Conservation (phyloP, 2,113 vertebrate species). For the Pan paniscus region DNA sequence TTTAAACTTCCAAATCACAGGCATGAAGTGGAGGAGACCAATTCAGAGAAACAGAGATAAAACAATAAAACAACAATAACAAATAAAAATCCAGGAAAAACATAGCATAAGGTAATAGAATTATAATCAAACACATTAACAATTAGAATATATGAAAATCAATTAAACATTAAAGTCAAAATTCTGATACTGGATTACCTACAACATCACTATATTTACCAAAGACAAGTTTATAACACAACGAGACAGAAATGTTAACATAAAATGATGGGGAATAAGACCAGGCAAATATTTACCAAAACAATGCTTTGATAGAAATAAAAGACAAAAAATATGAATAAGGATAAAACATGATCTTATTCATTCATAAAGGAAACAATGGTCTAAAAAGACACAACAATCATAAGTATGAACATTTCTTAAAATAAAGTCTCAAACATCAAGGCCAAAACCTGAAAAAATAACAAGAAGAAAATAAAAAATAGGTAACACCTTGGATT, state of each 20-base stretch:
- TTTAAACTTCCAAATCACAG: neutral
- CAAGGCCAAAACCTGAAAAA: neutral
- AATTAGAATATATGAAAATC: neutral
- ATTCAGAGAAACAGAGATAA: conserved; percentile 5
- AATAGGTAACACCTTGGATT: neutral
- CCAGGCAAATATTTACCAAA: conserved; percentile 7
- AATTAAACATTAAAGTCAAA: neutral
- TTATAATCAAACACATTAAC: neutral
- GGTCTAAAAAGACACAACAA: neutral
- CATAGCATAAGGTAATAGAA: neutral
- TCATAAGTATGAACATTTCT: neutral
- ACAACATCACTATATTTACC: neutral
- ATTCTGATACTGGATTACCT: neutral
- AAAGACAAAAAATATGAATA: neutral
- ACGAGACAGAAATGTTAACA: neutral
- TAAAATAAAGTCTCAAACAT: neutral
- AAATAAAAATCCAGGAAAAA: neutral
- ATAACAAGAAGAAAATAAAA: neutral
- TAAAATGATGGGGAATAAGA: neutral
- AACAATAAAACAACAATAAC: neutral
- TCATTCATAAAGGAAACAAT: neutral
- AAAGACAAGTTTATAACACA: conserved; percentile 4
- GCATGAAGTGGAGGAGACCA: neutral
- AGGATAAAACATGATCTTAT: neutral
- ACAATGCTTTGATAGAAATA: neutral